phyloP scores from a whole-genome alignment of 2,113 vertebrate species.

The Myxocyprinus asiaticus region DNA sequence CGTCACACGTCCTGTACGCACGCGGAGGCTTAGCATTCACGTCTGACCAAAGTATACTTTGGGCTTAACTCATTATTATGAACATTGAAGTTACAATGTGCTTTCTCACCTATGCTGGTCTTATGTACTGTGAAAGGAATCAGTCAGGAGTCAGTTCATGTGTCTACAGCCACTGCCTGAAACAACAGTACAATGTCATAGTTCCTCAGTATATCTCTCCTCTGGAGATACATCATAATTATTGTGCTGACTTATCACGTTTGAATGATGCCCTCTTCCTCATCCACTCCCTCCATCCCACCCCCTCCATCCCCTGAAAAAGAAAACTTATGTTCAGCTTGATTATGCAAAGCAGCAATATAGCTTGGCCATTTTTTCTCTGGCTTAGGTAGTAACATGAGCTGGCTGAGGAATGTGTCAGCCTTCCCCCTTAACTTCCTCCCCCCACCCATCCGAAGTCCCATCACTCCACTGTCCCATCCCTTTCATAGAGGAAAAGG shows the following conservation, averaged over 20 bases:
- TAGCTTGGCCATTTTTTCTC: slow-evolving; percentile 6
- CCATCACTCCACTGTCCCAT: slow-evolving; percentile 42
- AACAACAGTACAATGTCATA: not conserved
- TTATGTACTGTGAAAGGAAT: not conserved
- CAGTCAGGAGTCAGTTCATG: no score
- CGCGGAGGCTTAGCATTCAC: no score
- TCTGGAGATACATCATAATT: not conserved
- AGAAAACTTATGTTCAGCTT: not conserved
- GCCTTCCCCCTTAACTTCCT: slow-evolving; percentile 35
- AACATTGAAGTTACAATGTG: not conserved
- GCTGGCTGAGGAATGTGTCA: slow-evolving; percentile 70
- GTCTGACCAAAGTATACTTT: no score
- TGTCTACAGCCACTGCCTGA: no score
- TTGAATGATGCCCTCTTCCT: not conserved
- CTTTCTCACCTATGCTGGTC: not conserved
- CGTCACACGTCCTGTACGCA: no score
- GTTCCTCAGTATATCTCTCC: not conserved
- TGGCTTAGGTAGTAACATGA: slow-evolving; percentile 68
- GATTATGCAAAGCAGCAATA: slow-evolving; percentile 21
- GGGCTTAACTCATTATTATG: not conserved
- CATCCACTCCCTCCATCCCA: not conserved
- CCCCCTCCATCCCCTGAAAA: not conserved
- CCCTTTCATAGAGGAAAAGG: slow-evolving; percentile 69
- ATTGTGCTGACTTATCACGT: not conserved
- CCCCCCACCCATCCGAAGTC: slow-evolving; percentile 25